Evolutionary conservation across 2,888 invertebrate species (phyloP).

Genomic region (Alsophila aescularia): DNA sequence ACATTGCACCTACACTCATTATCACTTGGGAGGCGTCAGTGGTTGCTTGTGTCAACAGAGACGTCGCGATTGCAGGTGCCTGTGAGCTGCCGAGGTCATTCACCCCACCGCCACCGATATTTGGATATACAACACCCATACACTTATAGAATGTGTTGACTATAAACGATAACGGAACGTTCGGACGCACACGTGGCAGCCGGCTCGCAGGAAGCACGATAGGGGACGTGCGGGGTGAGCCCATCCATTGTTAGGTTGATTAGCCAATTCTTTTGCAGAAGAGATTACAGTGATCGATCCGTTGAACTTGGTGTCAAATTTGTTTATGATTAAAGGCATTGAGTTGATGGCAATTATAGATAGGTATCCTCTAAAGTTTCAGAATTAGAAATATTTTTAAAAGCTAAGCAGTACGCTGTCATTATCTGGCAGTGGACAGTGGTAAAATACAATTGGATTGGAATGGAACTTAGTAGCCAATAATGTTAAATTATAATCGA

Average conservation of each 20-base stretch:
- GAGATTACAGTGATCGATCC: slow-evolving; percentile 12
- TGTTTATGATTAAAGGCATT: background rate
- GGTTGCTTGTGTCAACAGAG: slow-evolving; percentile 76
- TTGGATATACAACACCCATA: slow-evolving; percentile 73
- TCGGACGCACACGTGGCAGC: slow-evolving; percentile 55
- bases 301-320: slow-evolving; percentile 1
- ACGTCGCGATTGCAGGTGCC: slow-evolving; percentile 79
- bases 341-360: background rate
- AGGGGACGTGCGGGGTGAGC: slow-evolving; percentile 31
- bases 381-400: too few relatives aligned
- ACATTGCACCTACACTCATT: slow-evolving; percentile 67
- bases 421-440: too few relatives aligned
- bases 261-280: slow-evolving; percentile 20
- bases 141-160: slow-evolving; percentile 45
- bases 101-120: slow-evolving; percentile 75
- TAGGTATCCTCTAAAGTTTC: too few relatives aligned
- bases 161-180: slow-evolving; percentile 63
- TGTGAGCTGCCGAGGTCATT: slow-evolving; percentile 64
- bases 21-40: slow-evolving; percentile 66
- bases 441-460: too few relatives aligned
- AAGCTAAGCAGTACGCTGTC: too few relatives aligned
- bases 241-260: slow-evolving; percentile 39
- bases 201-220: slow-evolving; percentile 44
- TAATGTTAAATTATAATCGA: too few relatives aligned
- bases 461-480: too few relatives aligned